Evolutionary conservation across 2,797 vertebrate species (phyloP).

Genomic region (Percopsis omiscomaycus): DNA sequence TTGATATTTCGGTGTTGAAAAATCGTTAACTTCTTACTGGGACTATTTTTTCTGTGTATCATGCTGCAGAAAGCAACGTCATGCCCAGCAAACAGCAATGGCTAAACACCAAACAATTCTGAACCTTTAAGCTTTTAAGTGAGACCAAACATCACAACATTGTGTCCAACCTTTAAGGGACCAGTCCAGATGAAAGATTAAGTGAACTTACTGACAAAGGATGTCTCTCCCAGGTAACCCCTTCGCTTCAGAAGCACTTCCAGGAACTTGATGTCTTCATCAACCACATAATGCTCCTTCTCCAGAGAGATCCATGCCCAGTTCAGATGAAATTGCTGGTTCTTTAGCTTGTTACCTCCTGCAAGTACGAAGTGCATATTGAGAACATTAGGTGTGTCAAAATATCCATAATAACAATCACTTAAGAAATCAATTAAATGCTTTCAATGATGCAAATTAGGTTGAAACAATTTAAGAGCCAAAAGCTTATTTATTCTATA

Average conservation of each 20-base stretch:
- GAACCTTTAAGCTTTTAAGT: too few relatives aligned
- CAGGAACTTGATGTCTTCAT: slow-evolving; percentile 88
- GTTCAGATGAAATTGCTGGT: slow-evolving; percentile 88
- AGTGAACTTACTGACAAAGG: slow-evolving; percentile 88
- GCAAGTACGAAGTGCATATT: slow-evolving; percentile 40
- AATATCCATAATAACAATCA: background rate
- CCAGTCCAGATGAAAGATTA: background rate
- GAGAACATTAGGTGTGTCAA: slow-evolving; percentile 5
- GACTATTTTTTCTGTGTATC: too few relatives aligned
- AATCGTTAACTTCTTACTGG: too few relatives aligned
- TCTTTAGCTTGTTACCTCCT: slow-evolving; percentile 91
- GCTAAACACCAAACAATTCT: too few relatives aligned
- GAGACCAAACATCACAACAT: too few relatives aligned
- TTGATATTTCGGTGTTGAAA: too few relatives aligned
- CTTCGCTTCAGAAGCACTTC: slow-evolving; percentile 88
- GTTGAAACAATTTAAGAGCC: background rate
- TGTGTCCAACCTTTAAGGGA: too few relatives aligned
- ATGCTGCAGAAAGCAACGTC: too few relatives aligned
- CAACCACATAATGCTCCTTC: slow-evolving; percentile 86
- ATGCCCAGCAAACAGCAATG: too few relatives aligned
- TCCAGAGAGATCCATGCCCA: slow-evolving; percentile 98
- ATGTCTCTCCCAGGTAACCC: slow-evolving; percentile 93
- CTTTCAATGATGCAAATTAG: background rate
- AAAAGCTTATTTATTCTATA: background rate
- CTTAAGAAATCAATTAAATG: background rate